These are phyloP conservation scores for Formica exsecta DNA, from an alignment of 1,140 invertebrate genomes.

Conservation along the genomic window DNA sequence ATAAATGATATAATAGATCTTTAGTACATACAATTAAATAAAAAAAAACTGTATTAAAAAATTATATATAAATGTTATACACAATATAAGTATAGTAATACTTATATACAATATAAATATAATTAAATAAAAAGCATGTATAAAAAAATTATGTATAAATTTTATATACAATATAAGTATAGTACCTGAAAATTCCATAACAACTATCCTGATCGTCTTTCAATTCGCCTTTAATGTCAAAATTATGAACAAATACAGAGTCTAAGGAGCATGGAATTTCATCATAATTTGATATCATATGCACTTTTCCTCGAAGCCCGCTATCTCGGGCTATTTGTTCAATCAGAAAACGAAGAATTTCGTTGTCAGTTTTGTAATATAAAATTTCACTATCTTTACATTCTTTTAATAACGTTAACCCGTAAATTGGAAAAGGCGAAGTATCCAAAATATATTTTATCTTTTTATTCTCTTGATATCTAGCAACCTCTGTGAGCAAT, in stretches of 20 bases:
- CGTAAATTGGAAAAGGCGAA: constrained; percentile 82
- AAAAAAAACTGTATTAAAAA: not conserved
- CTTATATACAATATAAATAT: not conserved
- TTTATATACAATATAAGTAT: constrained; percentile 24
- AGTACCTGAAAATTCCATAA: constrained; percentile 74
- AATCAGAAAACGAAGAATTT: constrained; percentile 70
- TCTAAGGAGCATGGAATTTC: constrained; percentile 73
- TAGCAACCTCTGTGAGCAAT: constrained; percentile 71
- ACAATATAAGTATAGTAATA: too few relatives aligned
- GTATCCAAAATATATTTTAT: constrained; percentile 80
- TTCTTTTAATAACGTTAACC: constrained; percentile 77
- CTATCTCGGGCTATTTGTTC: constrained; percentile 73
- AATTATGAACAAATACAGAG: constrained; percentile 78
- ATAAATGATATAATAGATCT: constrained; percentile 20
- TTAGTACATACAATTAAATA: constrained; percentile 52
- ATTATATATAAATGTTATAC: too few relatives aligned
- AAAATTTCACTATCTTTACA: constrained; percentile 73
- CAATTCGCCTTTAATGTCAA: constrained; percentile 80
- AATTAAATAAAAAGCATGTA: constrained; percentile 30
- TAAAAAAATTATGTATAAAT: constrained; percentile 15
- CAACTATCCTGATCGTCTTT: constrained; percentile 76
- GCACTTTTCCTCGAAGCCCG: constrained; percentile 68
- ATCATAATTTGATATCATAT: constrained; percentile 68
- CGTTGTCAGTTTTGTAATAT: constrained; percentile 76
- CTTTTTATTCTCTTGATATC: constrained; percentile 66